Conservation (phyloP, 2,888 invertebrate genomes). For the Abrostola tripartita region DNA sequence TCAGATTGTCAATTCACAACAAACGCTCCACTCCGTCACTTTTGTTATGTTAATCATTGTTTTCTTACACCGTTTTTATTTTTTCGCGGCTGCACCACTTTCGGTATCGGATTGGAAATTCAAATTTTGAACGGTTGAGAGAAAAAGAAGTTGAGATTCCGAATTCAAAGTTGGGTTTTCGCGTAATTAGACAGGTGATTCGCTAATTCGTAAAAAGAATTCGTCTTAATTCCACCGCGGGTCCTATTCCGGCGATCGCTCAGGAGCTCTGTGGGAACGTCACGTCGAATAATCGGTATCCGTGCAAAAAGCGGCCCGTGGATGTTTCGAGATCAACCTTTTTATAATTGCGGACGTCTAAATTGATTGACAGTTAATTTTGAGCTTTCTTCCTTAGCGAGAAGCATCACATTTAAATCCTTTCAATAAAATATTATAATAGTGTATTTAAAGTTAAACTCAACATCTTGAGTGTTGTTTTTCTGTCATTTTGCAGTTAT, state of each 20-base stretch:
- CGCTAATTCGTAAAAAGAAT: conserved; percentile 86
- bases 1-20: conserved; percentile 85
- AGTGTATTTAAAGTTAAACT: conserved; percentile 18
- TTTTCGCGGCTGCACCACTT: conserved; percentile 54
- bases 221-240: conserved; percentile 75
- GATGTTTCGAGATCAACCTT: conserved; percentile 70
- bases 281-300: conserved; percentile 85
- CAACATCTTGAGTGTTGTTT: conserved; percentile 22
- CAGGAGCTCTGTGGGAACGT: conserved; percentile 82
- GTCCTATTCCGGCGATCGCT: conserved; percentile 69
- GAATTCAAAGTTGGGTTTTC: conserved; percentile 71
- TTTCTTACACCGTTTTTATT: conserved; percentile 63
- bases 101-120: conserved; percentile 48
- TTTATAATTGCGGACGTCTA: conserved; percentile 63
- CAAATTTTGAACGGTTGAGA: conserved; percentile 49
- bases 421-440: conserved; percentile 13
- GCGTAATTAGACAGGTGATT: conserved; percentile 87
- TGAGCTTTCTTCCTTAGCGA: conserved; percentile 50
- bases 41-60: conserved; percentile 85
- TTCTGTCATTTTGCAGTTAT: conserved; percentile 5
- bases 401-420: conserved; percentile 45
- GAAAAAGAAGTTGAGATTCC: conserved; percentile 61
- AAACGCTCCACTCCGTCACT: conserved; percentile 78
- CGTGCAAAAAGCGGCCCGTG: conserved; percentile 77
- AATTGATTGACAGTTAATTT: conserved; percentile 61